Base-by-base conservation (phyloP, 2,113 vertebrate species). In the Dolichotis patagonum region DNA sequence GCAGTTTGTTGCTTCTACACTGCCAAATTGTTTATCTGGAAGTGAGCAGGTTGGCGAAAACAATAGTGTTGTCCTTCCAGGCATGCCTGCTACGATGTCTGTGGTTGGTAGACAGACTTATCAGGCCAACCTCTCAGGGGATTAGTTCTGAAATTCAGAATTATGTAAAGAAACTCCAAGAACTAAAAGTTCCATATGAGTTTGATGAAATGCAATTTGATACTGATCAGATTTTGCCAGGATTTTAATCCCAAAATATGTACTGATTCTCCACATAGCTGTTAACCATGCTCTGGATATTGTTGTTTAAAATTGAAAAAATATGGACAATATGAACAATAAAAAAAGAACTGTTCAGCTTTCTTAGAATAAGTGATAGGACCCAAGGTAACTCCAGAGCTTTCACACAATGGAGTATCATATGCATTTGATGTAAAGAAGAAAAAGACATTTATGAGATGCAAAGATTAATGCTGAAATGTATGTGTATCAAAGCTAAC, bases 21-120 rank as follows among this genome's bases (percentile, higher is more conserved):
- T 89, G 94, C 75, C 92, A 86, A 90, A 89, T 85, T 95, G 62
- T 94, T 86, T 88, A 67, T 93, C 90, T 69, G 63, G 41, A 38
- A 75, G 60, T 69, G 80, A 95, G 83, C 62, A 97, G 86, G 83
- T 81, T 87, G 80, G 62, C 46, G 69, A 75, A 95, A 97, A 91
- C 67, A 81, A 43, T 41, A 75, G 46, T n/a, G 19, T 90, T 93
- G 73, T 54, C 73, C 60, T 95, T 93, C 56, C 28, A 63, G 90
- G 67, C 49, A 88, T 7, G 56, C 26, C 7, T 52, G 28, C 24
- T 62, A 46, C 26, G 56, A 77, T 85, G 38, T 65, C 96, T 67
- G 60, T 60, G 49, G 43, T 56, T 85, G 38, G 41, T 89, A 73
- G 60, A 83, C 9, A n/a, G 96, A 32, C 46, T 49, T 77, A 56